Percentiles rank a stretch among this genome's conserved stretches.
These are phyloP conservation scores for Notothenia coriiceps DNA, from an alignment of 2,113 vertebrate genomes.

Conservation along the genomic window DNA sequence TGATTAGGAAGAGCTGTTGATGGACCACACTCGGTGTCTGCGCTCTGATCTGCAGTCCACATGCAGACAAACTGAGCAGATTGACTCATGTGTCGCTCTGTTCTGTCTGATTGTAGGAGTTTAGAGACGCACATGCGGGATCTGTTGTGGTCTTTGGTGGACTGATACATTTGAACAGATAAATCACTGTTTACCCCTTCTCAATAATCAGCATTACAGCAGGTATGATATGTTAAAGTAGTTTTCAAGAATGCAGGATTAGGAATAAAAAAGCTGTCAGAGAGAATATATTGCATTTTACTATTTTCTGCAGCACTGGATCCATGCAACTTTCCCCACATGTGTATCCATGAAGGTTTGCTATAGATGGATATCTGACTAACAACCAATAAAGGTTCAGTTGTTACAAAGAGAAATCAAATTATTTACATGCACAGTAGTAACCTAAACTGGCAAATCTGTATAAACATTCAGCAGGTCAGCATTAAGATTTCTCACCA, in stretches of 20 bases:
- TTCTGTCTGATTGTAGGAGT: slow-evolving; percentile 27
- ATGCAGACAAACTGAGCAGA: slow-evolving; percentile 27
- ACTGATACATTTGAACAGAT: slow-evolving; percentile 2
- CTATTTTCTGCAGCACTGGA: neutral
- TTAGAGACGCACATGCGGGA: slow-evolving; percentile 1
- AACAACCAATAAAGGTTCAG: neutral
- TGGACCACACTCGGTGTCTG: slow-evolving; percentile 80
- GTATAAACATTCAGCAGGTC: too few species aligned
- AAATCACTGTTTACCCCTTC: neutral
- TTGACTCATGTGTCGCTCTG: slow-evolving; percentile 9
- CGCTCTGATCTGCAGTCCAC: slow-evolving; percentile 59
- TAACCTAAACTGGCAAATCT: too few species aligned
- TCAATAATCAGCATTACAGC: neutral
- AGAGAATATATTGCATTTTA: neutral
- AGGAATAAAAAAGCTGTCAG: neutral
- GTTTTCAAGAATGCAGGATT: neutral
- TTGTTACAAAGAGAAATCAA: neutral
- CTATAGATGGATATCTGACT: neutral
- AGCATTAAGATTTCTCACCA: too few species aligned
- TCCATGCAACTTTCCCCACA: neutral
- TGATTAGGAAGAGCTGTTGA: slow-evolving; percentile 86
- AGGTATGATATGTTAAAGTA: neutral
- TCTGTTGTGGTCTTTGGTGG: slow-evolving; percentile 7
- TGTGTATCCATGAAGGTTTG: neutral
- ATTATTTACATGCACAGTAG: too few species aligned